Base-by-base conservation (phyloP, 2,888 invertebrate species). In the Microctonus aethiopoides region DNA sequence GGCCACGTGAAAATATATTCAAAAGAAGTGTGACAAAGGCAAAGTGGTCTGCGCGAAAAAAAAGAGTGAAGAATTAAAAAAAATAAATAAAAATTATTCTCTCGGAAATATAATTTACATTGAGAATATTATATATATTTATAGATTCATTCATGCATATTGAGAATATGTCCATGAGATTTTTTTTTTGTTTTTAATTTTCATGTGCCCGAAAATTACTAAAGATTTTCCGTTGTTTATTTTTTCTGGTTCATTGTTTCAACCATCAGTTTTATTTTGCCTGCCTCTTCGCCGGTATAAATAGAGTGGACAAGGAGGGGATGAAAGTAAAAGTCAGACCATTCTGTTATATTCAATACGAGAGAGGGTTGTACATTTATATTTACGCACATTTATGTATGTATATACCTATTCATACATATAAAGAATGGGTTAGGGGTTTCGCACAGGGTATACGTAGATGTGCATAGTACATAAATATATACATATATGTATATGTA, bases 361-460 rank as follows among this genome's bases (percentile, higher is more conserved):
- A 29, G 41, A 71, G 70, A 68, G 56, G n/a, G n/a, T n/a, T n/a
- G n/a, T n/a, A n/a, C n/a, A n/a, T n/a, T n/a, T n/a, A n/a, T n/a
- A n/a, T n/a, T 68, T 26, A 54, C 34, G 20, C 16, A n/a, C 16
- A 46, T 46, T 16, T n/a, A 46, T 46, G 16, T 34, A 46, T n/a
- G 6, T 16, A 7, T 29, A 29, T 29, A 29, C 16, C 16, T n/a
- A 16, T 7, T 20, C 46, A 39, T 29, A 68, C 36, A 61, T 61
- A n/a, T 51, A 64, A 63, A 66, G 63, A 73, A 70, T 68, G 74
- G 72, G 72, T 75, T 72, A 64, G 60, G 29, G 68, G 29, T 29
- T 32, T 39, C 24, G 29, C 59, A 46, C 51, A n/a, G 36, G 34
- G 16, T 68, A 57, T 68, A 57, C 22, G 51, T 32, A 56, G 34